Evolutionary conservation across 2,797 vertebrate species (phyloP), one percentile per base, ranked within the genome.

Genomic region (Halcyon leucocephala): DNA sequence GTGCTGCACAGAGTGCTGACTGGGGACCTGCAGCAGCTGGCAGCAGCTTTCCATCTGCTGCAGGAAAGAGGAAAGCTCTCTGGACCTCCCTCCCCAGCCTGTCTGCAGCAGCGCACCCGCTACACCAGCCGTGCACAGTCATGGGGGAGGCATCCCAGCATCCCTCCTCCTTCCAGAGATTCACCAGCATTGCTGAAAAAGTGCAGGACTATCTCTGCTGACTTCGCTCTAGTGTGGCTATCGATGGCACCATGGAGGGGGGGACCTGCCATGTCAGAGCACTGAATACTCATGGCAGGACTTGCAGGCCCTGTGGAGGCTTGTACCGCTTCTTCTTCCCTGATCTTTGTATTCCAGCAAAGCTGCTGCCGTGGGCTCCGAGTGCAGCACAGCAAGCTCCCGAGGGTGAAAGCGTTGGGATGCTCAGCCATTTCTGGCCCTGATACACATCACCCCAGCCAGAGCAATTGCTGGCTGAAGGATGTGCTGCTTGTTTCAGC

Each of bases 21-120:
- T 52, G 77, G 74, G 76, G 72, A 83, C 25, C 67, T 33, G 87
- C 94, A 86, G 91, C 86, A 83, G 93, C 94, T 95, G 95, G 82
- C 93, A 95, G 85, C 71, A 74, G 66, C n/a, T 66, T 83, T 86
- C 73, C 71, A 84, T 80, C 84, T 77, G 84, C 76, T 77, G 73
- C 77, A 70, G 79, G 10, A 39, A 41, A 49, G 61, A 61, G 39
- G 58, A 51, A n/a, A n/a, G 29, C 22, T 22, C 70, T 51, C 48
- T 28, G 79, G 57, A 52, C 11, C 29, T 72, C 12, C 46, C 69
- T 83, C 25, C 28, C 35, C 80, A 86, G 70, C 58, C 85, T 25
- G 8, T 18, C 77, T 48, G 83, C 86, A 71, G 92, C 86, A 71
- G n/a, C 35, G 42, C 70, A 48, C 26, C 51, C 0, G 0, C 70